Conservation (phyloP, 2,797 vertebrate genomes). For the Phrynocephalus forsythii region DNA sequence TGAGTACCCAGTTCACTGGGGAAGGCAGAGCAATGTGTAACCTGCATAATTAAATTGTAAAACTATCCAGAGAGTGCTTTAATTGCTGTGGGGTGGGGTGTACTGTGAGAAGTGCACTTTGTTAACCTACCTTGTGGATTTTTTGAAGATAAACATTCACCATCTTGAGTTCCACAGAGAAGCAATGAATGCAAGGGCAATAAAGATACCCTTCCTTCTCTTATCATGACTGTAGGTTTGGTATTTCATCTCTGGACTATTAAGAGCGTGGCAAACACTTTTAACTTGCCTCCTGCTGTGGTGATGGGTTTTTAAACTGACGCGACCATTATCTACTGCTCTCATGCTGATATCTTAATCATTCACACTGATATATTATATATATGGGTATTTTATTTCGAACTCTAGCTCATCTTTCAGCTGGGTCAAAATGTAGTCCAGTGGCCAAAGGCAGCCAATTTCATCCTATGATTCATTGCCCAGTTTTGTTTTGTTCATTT, state of each 20-base stretch:
- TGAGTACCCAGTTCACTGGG: no score
- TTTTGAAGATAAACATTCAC: background rate
- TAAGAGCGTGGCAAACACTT: background rate
- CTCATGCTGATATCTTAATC: background rate
- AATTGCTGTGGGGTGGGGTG: no score
- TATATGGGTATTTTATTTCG: background rate
- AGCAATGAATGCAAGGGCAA: background rate
- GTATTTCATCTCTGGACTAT: background rate
- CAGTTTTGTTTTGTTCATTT: no score
- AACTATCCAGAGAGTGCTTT: no score
- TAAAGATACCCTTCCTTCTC: background rate
- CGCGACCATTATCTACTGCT: background rate
- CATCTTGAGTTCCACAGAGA: background rate
- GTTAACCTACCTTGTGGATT: background rate
- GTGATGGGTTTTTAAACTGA: conserved; percentile 2
- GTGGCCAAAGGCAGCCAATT: no score
- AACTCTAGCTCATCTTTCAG: no score
- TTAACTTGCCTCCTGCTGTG: background rate
- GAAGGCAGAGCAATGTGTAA: background rate
- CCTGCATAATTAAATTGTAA: no score
- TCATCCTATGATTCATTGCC: no score
- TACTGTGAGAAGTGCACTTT: no score
- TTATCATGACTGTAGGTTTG: background rate
- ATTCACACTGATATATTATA: background rate
- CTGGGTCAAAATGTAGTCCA: no score